A percentile compares a stretch with the other conserved stretches of the same genome.
Evolutionary conservation across 2,888 invertebrate genomes (phyloP).

Genomic region (Brenthis daphne): DNA sequence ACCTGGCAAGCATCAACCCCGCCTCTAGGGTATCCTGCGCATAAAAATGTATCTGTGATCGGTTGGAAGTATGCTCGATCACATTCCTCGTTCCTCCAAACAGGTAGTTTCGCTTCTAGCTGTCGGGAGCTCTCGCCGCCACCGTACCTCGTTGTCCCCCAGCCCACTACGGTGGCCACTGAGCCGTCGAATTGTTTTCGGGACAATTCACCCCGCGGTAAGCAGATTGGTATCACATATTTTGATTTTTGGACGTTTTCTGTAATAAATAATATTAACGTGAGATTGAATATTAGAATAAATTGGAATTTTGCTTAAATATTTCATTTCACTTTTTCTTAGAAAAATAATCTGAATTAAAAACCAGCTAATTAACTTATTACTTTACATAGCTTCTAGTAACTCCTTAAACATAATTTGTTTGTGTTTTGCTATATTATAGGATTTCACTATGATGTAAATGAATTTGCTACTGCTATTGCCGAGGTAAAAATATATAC

Average conservation of each 20-base stretch:
- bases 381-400: too few species aligned
- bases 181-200: conserved; percentile 86
- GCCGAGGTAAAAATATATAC: too few species aligned
- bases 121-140: conserved; percentile 94
- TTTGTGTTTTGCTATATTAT: too few species aligned
- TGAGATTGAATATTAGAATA: too few species aligned
- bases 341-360: too few species aligned
- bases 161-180: conserved; percentile 93
- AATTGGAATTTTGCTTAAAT: too few species aligned
- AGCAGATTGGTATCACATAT: conserved; percentile 93
- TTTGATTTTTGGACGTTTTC: conserved; percentile 90
- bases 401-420: too few species aligned
- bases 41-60: conserved; percentile 93
- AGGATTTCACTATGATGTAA: too few species aligned
- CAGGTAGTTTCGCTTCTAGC: conserved; percentile 91
- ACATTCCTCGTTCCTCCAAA: conserved; percentile 95
- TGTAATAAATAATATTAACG: conserved; percentile 44
- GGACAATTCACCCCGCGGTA: conserved; percentile 84
- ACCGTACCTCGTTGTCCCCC: conserved; percentile 95
- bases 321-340: too few species aligned
- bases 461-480: too few species aligned
- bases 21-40: conserved; percentile 94
- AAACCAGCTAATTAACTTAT: too few species aligned
- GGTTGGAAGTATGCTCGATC: conserved; percentile 96
- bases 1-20: conserved; percentile 97